Evolutionary conservation across 2,888 invertebrate genomes (phyloP).

Genomic region (Noctua janthina): DNA sequence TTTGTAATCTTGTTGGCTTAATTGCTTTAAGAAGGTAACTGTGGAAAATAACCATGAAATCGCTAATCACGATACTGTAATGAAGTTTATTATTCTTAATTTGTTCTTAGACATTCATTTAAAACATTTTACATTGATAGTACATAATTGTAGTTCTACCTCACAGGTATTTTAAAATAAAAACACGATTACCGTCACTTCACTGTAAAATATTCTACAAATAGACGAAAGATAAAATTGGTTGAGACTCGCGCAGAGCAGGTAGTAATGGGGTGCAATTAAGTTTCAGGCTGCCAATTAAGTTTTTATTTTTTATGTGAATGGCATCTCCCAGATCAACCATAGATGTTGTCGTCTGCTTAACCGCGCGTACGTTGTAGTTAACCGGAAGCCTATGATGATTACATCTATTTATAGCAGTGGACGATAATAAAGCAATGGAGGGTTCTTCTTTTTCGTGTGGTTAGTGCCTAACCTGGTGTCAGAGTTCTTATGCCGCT

Average conservation of each 20-base stretch:
- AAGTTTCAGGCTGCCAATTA: not conserved
- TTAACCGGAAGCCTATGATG: not conserved
- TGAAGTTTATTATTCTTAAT: slow-evolving; percentile 14
- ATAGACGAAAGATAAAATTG: not conserved
- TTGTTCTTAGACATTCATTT: not conserved
- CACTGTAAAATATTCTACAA: not conserved
- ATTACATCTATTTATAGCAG: not conserved
- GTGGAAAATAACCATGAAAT: slow-evolving; percentile 43
- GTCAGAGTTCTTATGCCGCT: too few relatives aligned
- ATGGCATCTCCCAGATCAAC: not conserved
- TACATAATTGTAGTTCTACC: not conserved
- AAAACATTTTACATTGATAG: slow-evolving; percentile 8
- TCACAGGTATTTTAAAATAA: not conserved
- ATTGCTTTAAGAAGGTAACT: not conserved
- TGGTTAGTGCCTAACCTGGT: too few relatives aligned
- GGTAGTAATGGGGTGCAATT: not conserved
- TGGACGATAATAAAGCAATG: too few relatives aligned
- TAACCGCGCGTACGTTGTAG: not conserved
- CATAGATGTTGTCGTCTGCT: not conserved
- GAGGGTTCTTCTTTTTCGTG: too few relatives aligned
- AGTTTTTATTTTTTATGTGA: not conserved
- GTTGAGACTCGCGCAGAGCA: not conserved
- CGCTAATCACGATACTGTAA: slow-evolving; percentile 26
- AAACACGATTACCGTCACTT: not conserved
- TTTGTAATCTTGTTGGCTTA: not conserved